These are phyloP conservation scores for Dermolepida albohirtum DNA, from an alignment of 2,888 invertebrate genomes.

Conservation along the genomic window DNA sequence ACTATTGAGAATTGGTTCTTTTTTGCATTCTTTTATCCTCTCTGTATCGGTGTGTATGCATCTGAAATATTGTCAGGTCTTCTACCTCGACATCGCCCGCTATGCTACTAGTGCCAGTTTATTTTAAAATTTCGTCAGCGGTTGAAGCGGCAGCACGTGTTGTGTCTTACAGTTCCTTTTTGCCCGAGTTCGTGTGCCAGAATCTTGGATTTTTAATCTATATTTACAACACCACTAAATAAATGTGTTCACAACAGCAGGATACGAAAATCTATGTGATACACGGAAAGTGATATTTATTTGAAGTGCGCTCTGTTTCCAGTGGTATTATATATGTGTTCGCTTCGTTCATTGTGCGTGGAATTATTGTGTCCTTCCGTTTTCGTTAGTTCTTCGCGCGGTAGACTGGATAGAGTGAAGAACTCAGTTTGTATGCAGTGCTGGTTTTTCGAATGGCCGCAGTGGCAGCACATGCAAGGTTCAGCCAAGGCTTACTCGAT, in stretches of 20 bases:
- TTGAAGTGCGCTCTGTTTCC: neutral
- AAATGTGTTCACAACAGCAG: constrained; percentile 14
- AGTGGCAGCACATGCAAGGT: constrained; percentile 43
- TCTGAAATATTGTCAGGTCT: constrained; percentile 57
- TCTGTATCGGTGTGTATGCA: constrained; percentile 51
- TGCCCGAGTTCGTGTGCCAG: constrained; percentile 28
- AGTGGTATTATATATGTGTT: too few species aligned
- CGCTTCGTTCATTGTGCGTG: neutral
- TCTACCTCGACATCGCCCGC: constrained; percentile 51
- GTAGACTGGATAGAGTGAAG: constrained; percentile 12
- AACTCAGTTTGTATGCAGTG: constrained; percentile 29
- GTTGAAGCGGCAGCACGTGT: neutral
- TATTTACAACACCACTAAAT: constrained; percentile 18
- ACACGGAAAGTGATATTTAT: constrained; percentile 3
- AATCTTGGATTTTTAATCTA: constrained; percentile 28
- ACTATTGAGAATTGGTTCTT: too few species aligned
- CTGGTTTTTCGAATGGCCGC: constrained; percentile 40
- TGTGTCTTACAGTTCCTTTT: constrained; percentile 19
- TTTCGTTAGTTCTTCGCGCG: neutral
- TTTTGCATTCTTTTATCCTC: constrained; percentile 50
- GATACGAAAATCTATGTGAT: constrained; percentile 6
- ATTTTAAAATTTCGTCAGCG: constrained; percentile 41
- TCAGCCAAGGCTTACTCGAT: constrained; percentile 34
- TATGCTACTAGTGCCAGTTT: constrained; percentile 50
- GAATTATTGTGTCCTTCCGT: neutral